A percentile compares a stretch with the other conserved stretches of the same genome.
Evolutionary conservation across 2,888 invertebrate genomes (phyloP).

Genomic region (Merodon equestris): DNA sequence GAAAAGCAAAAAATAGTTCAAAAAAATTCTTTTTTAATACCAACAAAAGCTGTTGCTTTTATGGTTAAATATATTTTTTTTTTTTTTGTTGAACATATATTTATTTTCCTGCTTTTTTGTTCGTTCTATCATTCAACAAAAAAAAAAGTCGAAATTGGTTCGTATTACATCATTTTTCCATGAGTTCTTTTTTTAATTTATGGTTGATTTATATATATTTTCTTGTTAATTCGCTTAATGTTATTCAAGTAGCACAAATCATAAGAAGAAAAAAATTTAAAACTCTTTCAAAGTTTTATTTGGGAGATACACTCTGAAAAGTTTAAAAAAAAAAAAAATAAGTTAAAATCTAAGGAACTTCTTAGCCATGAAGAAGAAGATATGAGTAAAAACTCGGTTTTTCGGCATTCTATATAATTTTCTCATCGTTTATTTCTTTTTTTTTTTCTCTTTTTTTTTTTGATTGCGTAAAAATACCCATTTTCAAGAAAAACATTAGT

Average conservation of each 20-base stretch:
- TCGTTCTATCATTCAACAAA: slow-evolving; percentile 51
- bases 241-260: slow-evolving; percentile 70
- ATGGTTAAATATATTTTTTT: slow-evolving; percentile 25
- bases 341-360: slow-evolving; percentile 41
- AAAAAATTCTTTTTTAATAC: slow-evolving; percentile 1
- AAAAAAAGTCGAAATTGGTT: slow-evolving; percentile 55
- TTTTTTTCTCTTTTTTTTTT: slow-evolving; percentile 24
- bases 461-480: slow-evolving; percentile 50
- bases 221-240: slow-evolving; percentile 80
- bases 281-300: slow-evolving; percentile 76
- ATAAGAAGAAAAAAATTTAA: slow-evolving; percentile 80
- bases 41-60: not conserved
- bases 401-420: slow-evolving; percentile 31
- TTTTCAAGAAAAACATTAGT: slow-evolving; percentile 49
- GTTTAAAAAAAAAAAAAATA: slow-evolving; percentile 28
- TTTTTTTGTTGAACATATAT: slow-evolving; percentile 47
- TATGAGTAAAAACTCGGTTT: slow-evolving; percentile 25
- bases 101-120: slow-evolving; percentile 46
- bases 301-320: slow-evolving; percentile 39
- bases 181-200: slow-evolving; percentile 75
- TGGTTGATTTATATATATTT: slow-evolving; percentile 78
- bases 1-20: slow-evolving; percentile 23
- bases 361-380: slow-evolving; percentile 53
- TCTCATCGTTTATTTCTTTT: slow-evolving; percentile 45
- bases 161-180: slow-evolving; percentile 72